A percentile compares a stretch with the other conserved stretches of the same genome.
phyloP scores from a whole-genome alignment of 2,888 invertebrate species.

The Zonitis immaculata region DNA sequence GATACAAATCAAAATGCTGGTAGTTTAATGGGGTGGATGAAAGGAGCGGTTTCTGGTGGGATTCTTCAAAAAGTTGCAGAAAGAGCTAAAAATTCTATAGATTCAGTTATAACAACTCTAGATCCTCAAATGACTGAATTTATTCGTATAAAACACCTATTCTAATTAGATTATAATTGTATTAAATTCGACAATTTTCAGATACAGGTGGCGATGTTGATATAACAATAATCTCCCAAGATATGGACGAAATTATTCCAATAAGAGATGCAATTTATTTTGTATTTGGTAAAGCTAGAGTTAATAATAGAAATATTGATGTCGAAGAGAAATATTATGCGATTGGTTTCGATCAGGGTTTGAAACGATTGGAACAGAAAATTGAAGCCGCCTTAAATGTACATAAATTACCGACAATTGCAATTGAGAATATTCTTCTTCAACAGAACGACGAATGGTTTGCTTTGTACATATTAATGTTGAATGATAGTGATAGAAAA shows the following conservation, averaged over 20 bases:
- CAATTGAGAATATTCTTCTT: constrained; percentile 70
- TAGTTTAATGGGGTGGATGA: constrained; percentile 65
- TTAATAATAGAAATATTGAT: constrained; percentile 60
- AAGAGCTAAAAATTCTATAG: constrained; percentile 74
- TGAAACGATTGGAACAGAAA: constrained; percentile 69
- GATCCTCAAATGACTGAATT: constrained; percentile 89
- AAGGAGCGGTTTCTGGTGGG: constrained; percentile 63
- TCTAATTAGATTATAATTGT: constrained; percentile 4
- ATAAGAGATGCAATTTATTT: constrained; percentile 75
- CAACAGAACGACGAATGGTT: constrained; percentile 71
- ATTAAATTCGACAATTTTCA: constrained; percentile 45
- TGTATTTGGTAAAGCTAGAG: constrained; percentile 75
- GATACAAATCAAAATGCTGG: constrained; percentile 46
- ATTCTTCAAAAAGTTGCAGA: constrained; percentile 66
- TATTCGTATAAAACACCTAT: constrained; percentile 59
- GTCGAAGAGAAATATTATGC: constrained; percentile 68
- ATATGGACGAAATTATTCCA: constrained; percentile 70
- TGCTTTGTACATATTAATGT: constrained; percentile 65
- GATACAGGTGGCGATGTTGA: constrained; percentile 77
- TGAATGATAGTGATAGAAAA: constrained; percentile 65
- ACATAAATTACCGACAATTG: constrained; percentile 63
- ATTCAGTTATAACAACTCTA: constrained; percentile 79
- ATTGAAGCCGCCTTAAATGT: constrained; percentile 59
- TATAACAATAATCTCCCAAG: constrained; percentile 70
- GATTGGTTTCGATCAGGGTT: constrained; percentile 71